Conservation (phyloP, 1,140 invertebrate genomes). For the Xylocopa sonorina region DNA sequence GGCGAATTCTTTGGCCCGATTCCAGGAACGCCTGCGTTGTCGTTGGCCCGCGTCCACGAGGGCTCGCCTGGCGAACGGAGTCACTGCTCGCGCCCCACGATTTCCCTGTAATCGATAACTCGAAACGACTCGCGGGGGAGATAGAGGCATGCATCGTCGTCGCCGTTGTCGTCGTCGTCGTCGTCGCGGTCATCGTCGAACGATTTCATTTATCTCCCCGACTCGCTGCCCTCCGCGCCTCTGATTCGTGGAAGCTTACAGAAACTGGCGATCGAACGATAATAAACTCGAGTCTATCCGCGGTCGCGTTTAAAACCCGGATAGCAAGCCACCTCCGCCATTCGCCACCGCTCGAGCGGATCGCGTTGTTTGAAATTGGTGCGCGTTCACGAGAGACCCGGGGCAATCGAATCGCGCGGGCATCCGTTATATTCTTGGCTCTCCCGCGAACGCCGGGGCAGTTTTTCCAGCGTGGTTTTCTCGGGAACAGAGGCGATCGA, state of each 20-base stretch:
- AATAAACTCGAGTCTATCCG: conserved; percentile 55
- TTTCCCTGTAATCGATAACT: background rate
- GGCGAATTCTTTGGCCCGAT: conserved; percentile 71
- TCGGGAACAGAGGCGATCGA: conserved; percentile 53
- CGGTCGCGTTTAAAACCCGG: conserved; percentile 42
- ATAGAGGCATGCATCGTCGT: conserved; percentile 13
- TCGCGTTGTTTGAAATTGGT: conserved; percentile 25
- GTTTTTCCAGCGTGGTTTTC: conserved; percentile 57
- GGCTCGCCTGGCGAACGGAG: conserved; percentile 51
- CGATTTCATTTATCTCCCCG: too few species aligned
- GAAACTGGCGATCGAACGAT: conserved; percentile 36
- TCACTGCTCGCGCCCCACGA: background rate
- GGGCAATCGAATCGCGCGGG: background rate
- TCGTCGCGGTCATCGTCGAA: background rate
- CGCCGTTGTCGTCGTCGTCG: background rate
- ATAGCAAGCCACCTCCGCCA: background rate
- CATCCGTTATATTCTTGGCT: background rate
- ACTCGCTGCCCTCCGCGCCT: too few species aligned
- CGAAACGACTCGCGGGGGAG: background rate
- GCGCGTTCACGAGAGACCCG: background rate
- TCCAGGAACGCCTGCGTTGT: conserved; percentile 65
- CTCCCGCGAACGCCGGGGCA: background rate
- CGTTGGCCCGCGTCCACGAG: conserved; percentile 69
- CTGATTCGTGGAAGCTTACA: too few species aligned
- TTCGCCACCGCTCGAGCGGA: background rate